Conservation (phyloP, 2,888 invertebrate genomes). For the Pseudeuparius sepicola region DNA sequence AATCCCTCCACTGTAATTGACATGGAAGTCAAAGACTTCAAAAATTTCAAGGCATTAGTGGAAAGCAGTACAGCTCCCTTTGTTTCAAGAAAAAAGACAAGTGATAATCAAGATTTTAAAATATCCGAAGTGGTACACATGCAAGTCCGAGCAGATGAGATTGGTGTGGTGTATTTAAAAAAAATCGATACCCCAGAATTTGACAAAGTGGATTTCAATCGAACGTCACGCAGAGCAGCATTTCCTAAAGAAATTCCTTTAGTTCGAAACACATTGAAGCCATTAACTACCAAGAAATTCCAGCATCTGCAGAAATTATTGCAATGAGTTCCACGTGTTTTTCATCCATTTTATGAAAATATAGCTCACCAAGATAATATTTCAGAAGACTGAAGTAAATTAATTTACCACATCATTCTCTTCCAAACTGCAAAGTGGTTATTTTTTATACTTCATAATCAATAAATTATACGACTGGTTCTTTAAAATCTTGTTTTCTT, state of each 20-base stretch:
- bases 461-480: too few species aligned
- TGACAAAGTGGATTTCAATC: constrained; percentile 6
- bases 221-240: constrained; percentile 4
- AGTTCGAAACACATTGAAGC: constrained; percentile 5
- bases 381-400: constrained; percentile 6
- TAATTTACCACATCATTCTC: too few species aligned
- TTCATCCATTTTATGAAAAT: constrained; percentile 16
- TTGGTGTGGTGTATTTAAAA: constrained; percentile 13
- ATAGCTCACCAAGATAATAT: constrained; percentile 12
- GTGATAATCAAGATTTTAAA: constrained; percentile 12
- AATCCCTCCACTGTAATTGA: constrained; percentile 13
- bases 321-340: constrained; percentile 16
- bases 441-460: too few species aligned
- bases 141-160: constrained; percentile 11
- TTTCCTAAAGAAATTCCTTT: constrained; percentile 6
- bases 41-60: constrained; percentile 14
- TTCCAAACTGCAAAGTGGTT: too few species aligned
- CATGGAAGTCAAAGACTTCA: constrained; percentile 16
- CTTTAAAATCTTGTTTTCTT: too few species aligned
- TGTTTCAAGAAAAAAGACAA: constrained; percentile 3
- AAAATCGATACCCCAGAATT: constrained; percentile 5
- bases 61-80: constrained; percentile 7
- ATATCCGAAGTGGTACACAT: constrained; percentile 17
- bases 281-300: constrained; percentile 10
- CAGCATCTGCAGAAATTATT: constrained; percentile 11